phyloP scores from a whole-genome alignment of 2,888 invertebrate species.

The Trachelus stipa region DNA sequence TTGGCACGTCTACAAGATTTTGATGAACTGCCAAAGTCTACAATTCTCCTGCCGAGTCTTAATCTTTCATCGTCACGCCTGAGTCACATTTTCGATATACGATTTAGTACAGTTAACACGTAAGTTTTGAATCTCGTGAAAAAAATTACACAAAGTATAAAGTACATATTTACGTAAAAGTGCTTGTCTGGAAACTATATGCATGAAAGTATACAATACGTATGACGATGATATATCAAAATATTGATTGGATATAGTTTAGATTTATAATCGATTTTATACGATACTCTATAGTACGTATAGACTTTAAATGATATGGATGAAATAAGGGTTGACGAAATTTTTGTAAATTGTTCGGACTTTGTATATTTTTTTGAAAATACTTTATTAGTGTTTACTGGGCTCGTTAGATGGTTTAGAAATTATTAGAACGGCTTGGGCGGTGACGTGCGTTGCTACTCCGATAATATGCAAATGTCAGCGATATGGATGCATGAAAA shows the following conservation, averaged over 20 bases:
- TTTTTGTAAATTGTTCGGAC: too few species aligned
- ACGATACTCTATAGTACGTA: not conserved
- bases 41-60: conserved; percentile 15
- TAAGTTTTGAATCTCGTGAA: not conserved
- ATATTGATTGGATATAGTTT: not conserved
- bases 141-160: not conserved
- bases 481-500: not conserved
- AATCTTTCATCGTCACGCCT: conserved; percentile 18
- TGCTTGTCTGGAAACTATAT: not conserved
- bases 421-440: not conserved
- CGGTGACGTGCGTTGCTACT: not conserved
- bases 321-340: not conserved
- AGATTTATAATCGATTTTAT: not conserved
- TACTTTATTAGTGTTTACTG: not conserved
- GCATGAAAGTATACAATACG: not conserved
- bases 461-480: not conserved
- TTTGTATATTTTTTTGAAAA: not conserved
- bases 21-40: conserved; percentile 38
- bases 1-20: conserved; percentile 31
- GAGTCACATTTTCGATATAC: conserved; percentile 1
- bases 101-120: not conserved
- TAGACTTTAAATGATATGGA: not conserved
- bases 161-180: not conserved
- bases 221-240: not conserved
- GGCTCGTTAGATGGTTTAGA: not conserved